These are phyloP conservation scores for Pollenia angustigena DNA, from an alignment of 2,888 invertebrate species.

Conservation along the genomic window DNA sequence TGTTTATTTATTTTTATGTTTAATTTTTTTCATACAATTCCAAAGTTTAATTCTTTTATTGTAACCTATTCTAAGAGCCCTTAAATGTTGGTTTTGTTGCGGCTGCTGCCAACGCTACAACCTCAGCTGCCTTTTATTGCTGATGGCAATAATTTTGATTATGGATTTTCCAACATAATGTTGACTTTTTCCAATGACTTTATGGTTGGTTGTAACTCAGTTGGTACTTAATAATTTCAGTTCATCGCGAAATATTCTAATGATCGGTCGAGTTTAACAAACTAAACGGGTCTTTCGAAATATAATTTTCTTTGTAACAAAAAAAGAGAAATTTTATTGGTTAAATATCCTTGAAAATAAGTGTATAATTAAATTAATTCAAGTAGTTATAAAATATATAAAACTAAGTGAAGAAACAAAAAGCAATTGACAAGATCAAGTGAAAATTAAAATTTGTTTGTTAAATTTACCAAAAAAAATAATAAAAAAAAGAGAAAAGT, in stretches of 20 bases:
- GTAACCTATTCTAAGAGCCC: constrained; percentile 48
- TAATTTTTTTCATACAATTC: constrained; percentile 17
- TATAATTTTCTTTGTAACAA: background rate
- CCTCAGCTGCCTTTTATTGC: constrained; percentile 24
- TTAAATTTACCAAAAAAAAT: too few relatives aligned
- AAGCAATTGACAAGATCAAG: background rate
- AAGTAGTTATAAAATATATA: constrained; percentile 5
- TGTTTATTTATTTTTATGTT: constrained; percentile 5
- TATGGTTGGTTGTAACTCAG: constrained; percentile 65
- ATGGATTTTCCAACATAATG: constrained; percentile 63
- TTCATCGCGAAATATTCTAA: constrained; percentile 81
- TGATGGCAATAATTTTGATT: constrained; percentile 68
- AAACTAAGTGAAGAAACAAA: constrained; percentile 8
- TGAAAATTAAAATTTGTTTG: background rate
- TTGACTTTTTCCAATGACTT: constrained; percentile 59
- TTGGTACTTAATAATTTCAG: constrained; percentile 76
- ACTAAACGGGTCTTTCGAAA: constrained; percentile 55
- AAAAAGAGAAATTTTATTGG: constrained; percentile 21
- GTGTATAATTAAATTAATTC: background rate
- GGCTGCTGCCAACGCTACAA: constrained; percentile 28
- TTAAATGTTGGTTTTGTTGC: constrained; percentile 48
- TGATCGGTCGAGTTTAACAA: constrained; percentile 80
- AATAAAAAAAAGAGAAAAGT: too few relatives aligned
- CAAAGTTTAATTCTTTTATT: constrained; percentile 49
- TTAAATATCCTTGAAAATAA: constrained; percentile 35